Conservation (phyloP, 2,113 vertebrate species). For the Bujurquina vittata region DNA sequence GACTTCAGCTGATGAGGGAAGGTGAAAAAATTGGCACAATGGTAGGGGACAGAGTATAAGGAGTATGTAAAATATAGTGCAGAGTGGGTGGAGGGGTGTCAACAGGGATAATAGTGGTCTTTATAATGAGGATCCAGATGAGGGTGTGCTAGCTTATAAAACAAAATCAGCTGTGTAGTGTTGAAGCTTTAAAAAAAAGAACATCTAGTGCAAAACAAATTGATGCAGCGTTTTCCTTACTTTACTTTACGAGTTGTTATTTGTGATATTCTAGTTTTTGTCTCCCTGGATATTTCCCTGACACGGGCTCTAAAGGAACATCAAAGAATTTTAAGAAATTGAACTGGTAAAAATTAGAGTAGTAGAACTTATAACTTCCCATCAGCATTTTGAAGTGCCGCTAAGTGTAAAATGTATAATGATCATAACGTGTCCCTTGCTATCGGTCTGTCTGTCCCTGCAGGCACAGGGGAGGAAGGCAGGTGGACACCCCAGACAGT, state of each 20-base stretch:
- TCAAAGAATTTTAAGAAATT: background rate
- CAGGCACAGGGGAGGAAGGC: background rate
- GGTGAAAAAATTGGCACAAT: constrained; percentile 45
- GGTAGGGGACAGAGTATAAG: constrained; percentile 13
- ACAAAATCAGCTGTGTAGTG: constrained; percentile 3
- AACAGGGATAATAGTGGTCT: constrained; percentile 38
- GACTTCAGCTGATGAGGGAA: constrained; percentile 34
- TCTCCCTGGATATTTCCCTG: background rate
- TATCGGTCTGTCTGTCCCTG: background rate
- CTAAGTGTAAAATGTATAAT: background rate
- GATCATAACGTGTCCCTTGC: background rate
- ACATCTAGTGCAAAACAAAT: background rate
- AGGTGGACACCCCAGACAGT: background rate
- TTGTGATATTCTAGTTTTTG: background rate
- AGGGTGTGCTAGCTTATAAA: constrained; percentile 37
- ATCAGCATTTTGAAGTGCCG: background rate
- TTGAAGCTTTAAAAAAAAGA: background rate
- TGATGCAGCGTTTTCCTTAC: background rate
- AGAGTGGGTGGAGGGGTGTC: constrained; percentile 51
- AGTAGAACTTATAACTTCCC: background rate
- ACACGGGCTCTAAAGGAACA: background rate
- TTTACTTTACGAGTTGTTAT: background rate
- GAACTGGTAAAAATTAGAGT: background rate
- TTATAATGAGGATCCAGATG: constrained; percentile 23
- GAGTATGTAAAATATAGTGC: constrained; percentile 23